Evolutionary conservation across 1,140 invertebrate genomes (phyloP).

Genomic region (Megalonaias nervosa): DNA sequence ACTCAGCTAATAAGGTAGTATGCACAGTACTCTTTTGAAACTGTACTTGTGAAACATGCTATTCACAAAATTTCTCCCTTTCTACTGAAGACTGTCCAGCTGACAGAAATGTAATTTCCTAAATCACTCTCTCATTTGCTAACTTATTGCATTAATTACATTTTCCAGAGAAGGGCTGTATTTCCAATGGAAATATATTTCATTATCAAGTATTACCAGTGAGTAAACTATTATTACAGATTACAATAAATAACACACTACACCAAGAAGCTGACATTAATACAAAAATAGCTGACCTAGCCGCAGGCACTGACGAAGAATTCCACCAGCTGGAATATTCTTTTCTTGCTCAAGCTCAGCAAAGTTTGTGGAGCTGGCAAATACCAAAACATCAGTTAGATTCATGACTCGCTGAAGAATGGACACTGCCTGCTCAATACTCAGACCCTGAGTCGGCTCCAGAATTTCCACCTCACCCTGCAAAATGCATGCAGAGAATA

Average conservation of each 20-base stretch:
- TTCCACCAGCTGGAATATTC: conserved; percentile 99
- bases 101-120: too few species aligned
- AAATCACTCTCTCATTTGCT: neutral
- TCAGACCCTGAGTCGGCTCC: conserved; percentile 98
- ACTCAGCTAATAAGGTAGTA: too few species aligned
- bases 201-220: neutral
- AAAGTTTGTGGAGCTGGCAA: conserved; percentile 97
- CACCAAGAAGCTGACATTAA: conserved; percentile 5
- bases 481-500: conserved; percentile 17
- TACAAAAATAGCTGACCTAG: conserved; percentile 79
- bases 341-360: conserved; percentile 99
- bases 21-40: too few species aligned
- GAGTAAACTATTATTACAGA: neutral
- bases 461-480: conserved; percentile 98
- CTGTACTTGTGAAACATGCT: too few species aligned
- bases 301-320: conserved; percentile 95
- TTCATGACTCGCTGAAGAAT: conserved; percentile 97
- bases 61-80: too few species aligned
- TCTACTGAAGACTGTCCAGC: too few species aligned
- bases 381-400: conserved; percentile 98
- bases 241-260: neutral
- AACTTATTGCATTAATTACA: conserved; percentile 2
- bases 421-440: conserved; percentile 96
- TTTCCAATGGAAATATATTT: neutral
- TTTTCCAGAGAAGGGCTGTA: neutral